Conservation (phyloP, 2,797 vertebrate genomes). For the Remorina albescens region DNA sequence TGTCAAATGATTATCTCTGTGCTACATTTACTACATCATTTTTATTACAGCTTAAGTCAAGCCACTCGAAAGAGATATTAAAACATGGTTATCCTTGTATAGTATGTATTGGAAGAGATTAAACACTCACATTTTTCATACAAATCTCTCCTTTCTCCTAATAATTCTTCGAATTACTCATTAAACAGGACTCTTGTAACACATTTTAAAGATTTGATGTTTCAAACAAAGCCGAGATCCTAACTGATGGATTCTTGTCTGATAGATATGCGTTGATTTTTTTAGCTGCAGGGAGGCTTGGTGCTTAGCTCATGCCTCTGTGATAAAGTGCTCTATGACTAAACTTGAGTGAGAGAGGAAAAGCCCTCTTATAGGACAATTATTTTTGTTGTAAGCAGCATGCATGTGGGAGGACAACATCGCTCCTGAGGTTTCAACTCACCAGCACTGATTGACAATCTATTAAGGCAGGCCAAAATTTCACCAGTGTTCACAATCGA, state of each 20-base stretch:
- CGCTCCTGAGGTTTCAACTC: slow-evolving; percentile 45
- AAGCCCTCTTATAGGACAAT: slow-evolving; percentile 59
- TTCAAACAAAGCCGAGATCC: slow-evolving; percentile 6
- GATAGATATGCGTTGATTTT: slow-evolving; percentile 15
- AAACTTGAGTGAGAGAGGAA: slow-evolving; percentile 54
- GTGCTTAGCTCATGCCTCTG: slow-evolving; percentile 26
- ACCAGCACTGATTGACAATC: slow-evolving; percentile 70
- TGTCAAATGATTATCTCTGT: slow-evolving; percentile 3
- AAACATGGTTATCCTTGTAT: neutral
- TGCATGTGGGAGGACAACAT: slow-evolving; percentile 63
- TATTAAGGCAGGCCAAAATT: slow-evolving; percentile 70
- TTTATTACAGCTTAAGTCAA: slow-evolving; percentile 3
- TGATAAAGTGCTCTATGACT: slow-evolving; percentile 49
- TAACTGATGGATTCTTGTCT: neutral
- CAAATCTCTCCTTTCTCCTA: neutral
- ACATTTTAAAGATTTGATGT: slow-evolving; percentile 1
- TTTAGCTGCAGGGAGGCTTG: neutral
- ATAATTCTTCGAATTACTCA: slow-evolving; percentile 9
- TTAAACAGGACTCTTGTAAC: slow-evolving; percentile 2
- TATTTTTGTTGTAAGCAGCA: slow-evolving; percentile 67
- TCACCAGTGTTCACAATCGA: slow-evolving; percentile 71
- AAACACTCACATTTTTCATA: neutral
- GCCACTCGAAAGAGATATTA: neutral
- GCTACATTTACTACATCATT: slow-evolving; percentile 19
- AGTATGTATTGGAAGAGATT: neutral